These are phyloP conservation scores for Steatornis caripensis DNA, from an alignment of 2,113 vertebrate species.

Conservation along the genomic window DNA sequence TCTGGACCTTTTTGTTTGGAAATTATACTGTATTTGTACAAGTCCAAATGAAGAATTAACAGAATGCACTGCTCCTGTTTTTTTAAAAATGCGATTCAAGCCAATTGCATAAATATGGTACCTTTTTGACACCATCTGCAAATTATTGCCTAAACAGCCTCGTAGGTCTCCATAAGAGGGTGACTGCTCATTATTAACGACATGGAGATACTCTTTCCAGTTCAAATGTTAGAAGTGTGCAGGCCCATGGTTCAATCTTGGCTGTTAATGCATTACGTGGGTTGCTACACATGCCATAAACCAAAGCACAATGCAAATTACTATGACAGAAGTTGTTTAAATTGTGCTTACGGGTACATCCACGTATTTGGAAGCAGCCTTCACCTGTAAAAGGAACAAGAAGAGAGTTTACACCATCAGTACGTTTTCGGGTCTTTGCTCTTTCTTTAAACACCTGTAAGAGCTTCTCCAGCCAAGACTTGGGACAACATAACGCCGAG, in stretches of 20 bases:
- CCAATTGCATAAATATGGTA: constrained; percentile 58
- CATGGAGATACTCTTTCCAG: neutral
- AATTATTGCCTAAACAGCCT: constrained; percentile 46
- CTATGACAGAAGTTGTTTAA: constrained; percentile 55
- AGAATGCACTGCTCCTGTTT: constrained; percentile 47
- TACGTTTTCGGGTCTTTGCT: neutral
- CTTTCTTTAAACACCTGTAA: neutral
- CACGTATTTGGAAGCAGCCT: constrained; percentile 99
- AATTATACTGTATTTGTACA: constrained; percentile 60
- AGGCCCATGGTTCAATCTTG: neutral
- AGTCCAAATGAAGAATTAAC: constrained; percentile 63
- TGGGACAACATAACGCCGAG: neutral
- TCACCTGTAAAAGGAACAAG: constrained; percentile 85
- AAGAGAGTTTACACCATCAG: constrained; percentile 3
- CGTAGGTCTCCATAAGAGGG: constrained; percentile 4
- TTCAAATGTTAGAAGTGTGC: constrained; percentile 13
- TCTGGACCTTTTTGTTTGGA: constrained; percentile 59
- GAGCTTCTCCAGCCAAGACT: neutral
- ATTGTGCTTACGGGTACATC: constrained; percentile 96
- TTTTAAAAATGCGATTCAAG: constrained; percentile 28
- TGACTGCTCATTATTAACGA: constrained; percentile 38
- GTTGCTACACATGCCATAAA: constrained; percentile 22
- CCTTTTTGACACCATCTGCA: constrained; percentile 60
- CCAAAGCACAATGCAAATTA: constrained; percentile 12
- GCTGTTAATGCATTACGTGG: neutral